These are phyloP conservation scores for Gavia stellata DNA, from an alignment of 2,113 vertebrate species.

Conservation along the genomic window DNA sequence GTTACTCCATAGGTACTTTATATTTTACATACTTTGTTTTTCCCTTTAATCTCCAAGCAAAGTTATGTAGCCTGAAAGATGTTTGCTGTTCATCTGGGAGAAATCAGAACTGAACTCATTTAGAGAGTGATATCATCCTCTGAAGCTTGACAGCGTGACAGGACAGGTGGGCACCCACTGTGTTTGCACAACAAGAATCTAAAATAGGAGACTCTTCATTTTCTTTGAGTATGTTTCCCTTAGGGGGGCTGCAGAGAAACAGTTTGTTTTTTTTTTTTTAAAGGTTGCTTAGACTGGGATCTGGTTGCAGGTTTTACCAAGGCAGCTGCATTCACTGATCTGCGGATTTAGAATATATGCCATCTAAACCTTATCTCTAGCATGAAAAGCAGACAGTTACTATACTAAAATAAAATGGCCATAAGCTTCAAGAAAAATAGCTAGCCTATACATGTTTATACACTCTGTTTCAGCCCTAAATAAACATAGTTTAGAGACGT, in stretches of 20 bases:
- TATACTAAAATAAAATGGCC: background rate
- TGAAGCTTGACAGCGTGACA: background rate
- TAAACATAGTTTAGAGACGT: background rate
- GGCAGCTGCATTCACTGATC: background rate
- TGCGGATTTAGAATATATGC: background rate
- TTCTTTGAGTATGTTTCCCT: constrained; percentile 57
- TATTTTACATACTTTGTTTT: background rate
- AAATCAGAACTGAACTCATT: constrained; percentile 13
- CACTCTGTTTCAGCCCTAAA: background rate
- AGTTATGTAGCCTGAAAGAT: background rate
- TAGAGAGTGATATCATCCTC: background rate
- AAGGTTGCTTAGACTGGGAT: background rate
- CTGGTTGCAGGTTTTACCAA: constrained; percentile 36
- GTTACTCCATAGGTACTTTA: background rate
- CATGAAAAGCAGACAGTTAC: background rate
- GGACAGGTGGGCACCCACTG: constrained; percentile 23
- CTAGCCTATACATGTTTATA: background rate
- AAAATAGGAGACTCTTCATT: constrained; percentile 36
- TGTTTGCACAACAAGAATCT: constrained; percentile 24
- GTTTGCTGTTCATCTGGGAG: background rate
- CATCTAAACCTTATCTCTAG: background rate
- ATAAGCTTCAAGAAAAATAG: background rate
- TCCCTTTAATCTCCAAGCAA: background rate
- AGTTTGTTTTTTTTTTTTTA: background rate
- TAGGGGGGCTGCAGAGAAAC: constrained; percentile 27